Conservation (phyloP, 1,140 invertebrate genomes). For the Lutraria rhynchaena region DNA sequence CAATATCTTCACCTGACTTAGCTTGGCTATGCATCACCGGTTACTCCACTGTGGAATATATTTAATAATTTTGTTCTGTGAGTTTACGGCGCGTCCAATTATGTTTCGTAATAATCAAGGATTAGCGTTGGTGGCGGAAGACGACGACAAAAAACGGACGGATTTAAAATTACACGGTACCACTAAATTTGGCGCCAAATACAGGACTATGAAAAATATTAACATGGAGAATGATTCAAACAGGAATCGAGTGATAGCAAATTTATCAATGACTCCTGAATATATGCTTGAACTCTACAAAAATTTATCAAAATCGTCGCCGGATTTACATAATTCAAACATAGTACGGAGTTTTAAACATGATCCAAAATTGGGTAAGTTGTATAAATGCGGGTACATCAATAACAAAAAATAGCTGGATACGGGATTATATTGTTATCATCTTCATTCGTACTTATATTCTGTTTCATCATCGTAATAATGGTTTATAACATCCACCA, state of each 20-base stretch:
- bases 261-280: conserved; percentile 40
- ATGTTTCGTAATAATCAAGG: conserved; percentile 12
- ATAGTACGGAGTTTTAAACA: conserved; percentile 46
- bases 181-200: neutral
- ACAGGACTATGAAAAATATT: neutral
- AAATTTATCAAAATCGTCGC: conserved; percentile 13
- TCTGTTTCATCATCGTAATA: too few relatives aligned
- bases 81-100: conserved; percentile 28
- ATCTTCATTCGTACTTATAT: too few relatives aligned
- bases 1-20: neutral
- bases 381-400: too few relatives aligned
- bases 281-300: conserved; percentile 53
- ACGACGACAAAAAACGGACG: neutral
- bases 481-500: too few relatives aligned
- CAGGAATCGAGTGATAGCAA: neutral
- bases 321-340: conserved; percentile 10
- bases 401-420: too few relatives aligned
- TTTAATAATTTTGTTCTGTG: neutral
- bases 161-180: neutral
- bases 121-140: neutral
- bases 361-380: conserved; percentile 24
- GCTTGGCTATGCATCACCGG: conserved; percentile 50
- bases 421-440: too few relatives aligned
- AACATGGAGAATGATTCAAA: neutral
- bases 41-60: conserved; percentile 27